phyloP scores from a whole-genome alignment of 2,797 vertebrate species.

The Bryconaethiops microstoma region DNA sequence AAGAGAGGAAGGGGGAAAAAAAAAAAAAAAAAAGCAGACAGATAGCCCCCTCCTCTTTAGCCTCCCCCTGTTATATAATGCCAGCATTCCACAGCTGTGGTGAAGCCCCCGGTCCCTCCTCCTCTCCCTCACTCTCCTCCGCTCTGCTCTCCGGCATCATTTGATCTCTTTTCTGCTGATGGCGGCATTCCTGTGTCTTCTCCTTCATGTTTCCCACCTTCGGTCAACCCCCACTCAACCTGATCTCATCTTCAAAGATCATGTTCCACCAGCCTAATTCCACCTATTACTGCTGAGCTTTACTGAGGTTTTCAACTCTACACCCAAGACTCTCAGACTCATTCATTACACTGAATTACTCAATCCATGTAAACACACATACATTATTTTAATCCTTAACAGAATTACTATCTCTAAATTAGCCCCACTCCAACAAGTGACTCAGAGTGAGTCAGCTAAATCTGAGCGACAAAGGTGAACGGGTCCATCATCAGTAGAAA shows the following conservation, averaged over 20 bases:
- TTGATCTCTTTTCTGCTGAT: slow-evolving; percentile 27
- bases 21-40: neutral
- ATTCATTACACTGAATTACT: slow-evolving; percentile 1
- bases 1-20: neutral
- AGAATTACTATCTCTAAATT: neutral
- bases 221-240: neutral
- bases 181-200: slow-evolving; percentile 31
- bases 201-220: slow-evolving; percentile 30
- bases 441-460: neutral
- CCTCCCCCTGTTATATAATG: slow-evolving; percentile 28
- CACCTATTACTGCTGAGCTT: slow-evolving; percentile 8
- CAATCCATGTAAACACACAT: neutral
- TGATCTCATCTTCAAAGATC: slow-evolving; percentile 25
- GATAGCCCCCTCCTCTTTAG: neutral
- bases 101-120: slow-evolving; percentile 16
- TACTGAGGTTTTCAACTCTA: neutral
- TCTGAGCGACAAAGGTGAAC: neutral
- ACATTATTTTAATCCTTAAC: neutral
- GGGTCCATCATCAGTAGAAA: neutral
- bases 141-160: neutral
- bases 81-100: slow-evolving; percentile 24
- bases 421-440: neutral
- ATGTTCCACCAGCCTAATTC: slow-evolving; percentile 13
- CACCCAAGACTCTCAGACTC: neutral
- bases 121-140: neutral